phyloP scores from a whole-genome alignment of 2,888 invertebrate species.

The Watsonalla binaria region DNA sequence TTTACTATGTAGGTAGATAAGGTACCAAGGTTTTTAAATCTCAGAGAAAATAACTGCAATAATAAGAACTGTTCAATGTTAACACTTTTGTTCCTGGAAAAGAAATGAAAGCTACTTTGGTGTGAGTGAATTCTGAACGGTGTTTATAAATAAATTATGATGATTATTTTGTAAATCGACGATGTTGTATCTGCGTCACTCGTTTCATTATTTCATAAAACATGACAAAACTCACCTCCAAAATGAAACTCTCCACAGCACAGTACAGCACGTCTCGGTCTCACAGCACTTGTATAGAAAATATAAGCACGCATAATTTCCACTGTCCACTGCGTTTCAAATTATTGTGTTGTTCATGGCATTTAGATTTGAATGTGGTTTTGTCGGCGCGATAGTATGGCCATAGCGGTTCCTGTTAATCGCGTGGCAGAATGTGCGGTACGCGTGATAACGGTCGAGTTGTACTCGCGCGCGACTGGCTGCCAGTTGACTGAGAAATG shows the following conservation, averaged over 20 bases:
- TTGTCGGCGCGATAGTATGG: conserved; percentile 19
- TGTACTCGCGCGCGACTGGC: conserved; percentile 5
- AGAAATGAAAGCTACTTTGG: background rate
- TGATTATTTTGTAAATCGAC: conserved; percentile 32
- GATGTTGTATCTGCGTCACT: conserved; percentile 24
- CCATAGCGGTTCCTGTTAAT: conserved; percentile 15
- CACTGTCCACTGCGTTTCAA: conserved; percentile 27
- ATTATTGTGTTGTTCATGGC: conserved; percentile 32
- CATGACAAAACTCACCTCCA: conserved; percentile 42
- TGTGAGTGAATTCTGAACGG: background rate
- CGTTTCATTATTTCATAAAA: conserved; percentile 21
- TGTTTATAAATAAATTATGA: conserved; percentile 1
- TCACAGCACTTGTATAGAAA: conserved; percentile 14
- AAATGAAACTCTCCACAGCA: conserved; percentile 25
- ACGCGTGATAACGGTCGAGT: conserved; percentile 6
- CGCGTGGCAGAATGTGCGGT: background rate
- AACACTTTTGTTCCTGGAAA: no score
- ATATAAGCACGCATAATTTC: conserved; percentile 22
- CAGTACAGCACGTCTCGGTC: conserved; percentile 17
- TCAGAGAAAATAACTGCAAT: no score
- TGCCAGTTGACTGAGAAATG: conserved; percentile 3
- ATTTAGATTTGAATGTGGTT: conserved; percentile 33
- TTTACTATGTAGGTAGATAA: no score
- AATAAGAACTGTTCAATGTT: no score
- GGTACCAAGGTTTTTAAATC: no score